These are phyloP conservation scores for Drosophila arizonae DNA, from an alignment of 1,140 invertebrate species.

Conservation along the genomic window DNA sequence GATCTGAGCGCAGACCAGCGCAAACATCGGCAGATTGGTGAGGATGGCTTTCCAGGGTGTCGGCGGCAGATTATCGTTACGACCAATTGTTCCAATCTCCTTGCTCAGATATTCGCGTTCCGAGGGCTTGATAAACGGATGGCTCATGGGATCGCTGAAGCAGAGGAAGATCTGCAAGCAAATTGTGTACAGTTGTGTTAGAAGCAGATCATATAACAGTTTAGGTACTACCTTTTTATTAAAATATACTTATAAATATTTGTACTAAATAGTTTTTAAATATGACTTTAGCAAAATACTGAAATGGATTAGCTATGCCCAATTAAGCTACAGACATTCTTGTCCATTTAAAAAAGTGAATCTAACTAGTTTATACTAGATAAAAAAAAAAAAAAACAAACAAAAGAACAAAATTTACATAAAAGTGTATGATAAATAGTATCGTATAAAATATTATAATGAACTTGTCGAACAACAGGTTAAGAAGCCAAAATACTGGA, in stretches of 20 bases:
- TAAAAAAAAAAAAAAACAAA: no score
- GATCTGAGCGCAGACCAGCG: slow-evolving; percentile 88
- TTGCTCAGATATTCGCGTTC: slow-evolving; percentile 90
- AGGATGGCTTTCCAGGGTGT: slow-evolving; percentile 90
- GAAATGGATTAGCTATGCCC: no score
- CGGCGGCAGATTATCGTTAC: slow-evolving; percentile 84
- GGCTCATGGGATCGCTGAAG: slow-evolving; percentile 90
- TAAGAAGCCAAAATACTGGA: no score
- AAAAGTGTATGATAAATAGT: no score
- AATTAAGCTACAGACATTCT: no score
- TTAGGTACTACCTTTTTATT: background rate
- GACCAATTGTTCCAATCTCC: slow-evolving; percentile 84
- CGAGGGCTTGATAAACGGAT: slow-evolving; percentile 91
- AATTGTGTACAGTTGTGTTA: slow-evolving; percentile 11
- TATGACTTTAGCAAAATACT: no score
- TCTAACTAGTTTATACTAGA: no score
- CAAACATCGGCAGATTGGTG: slow-evolving; percentile 89
- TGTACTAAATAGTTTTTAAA: background rate
- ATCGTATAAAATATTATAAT: no score
- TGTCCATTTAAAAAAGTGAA: no score
- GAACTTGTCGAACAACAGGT: no score
- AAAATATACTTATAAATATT: background rate
- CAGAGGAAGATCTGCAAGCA: slow-evolving; percentile 85
- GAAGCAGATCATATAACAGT: background rate
- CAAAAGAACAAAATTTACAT: no score